Percentiles rank a stretch among this genome's conserved stretches.
Evolutionary conservation across 2,113 vertebrate genomes (phyloP).

Genomic region (Sinocyclocheilus grahami): DNA sequence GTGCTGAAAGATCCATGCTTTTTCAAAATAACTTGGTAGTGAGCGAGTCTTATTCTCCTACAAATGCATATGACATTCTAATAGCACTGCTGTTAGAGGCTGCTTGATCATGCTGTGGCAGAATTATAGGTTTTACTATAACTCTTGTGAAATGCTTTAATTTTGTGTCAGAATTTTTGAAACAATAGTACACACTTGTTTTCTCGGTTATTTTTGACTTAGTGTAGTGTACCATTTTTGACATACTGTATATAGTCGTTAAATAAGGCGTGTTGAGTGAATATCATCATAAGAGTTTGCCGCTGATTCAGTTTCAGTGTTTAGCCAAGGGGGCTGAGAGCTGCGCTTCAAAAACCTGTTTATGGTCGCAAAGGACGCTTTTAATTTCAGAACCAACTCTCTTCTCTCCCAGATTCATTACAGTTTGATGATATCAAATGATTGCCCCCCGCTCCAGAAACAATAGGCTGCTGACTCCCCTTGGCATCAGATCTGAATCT

Average conservation of each 20-base stretch:
- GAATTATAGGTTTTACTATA: background rate
- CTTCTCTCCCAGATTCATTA: conserved; percentile 65
- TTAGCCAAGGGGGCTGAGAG: conserved; percentile 37
- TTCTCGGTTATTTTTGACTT: background rate
- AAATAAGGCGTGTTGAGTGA: conserved; percentile 30
- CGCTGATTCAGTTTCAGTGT: conserved; percentile 34
- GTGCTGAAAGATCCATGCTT: conserved; percentile 18
- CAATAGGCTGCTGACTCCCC: conserved; percentile 60
- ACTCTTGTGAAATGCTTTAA: background rate
- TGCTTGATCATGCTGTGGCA: background rate
- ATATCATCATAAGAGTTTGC: conserved; percentile 38
- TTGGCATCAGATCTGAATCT: conserved; percentile 52
- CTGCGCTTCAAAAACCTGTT: conserved; percentile 38
- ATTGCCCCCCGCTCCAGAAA: conserved; percentile 67
- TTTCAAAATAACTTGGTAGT: background rate
- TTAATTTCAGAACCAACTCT: conserved; percentile 47
- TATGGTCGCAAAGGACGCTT: conserved; percentile 48
- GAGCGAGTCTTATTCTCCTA: background rate
- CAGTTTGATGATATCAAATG: conserved; percentile 74
- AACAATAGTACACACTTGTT: background rate
- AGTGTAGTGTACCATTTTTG: background rate
- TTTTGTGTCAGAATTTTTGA: background rate
- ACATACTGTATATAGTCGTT: conserved; percentile 11
- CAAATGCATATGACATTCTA: background rate
- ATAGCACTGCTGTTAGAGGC: conserved; percentile 5